phyloP scores from a whole-genome alignment of 2,888 invertebrate species.

The Eumacrocentrus americanus region DNA sequence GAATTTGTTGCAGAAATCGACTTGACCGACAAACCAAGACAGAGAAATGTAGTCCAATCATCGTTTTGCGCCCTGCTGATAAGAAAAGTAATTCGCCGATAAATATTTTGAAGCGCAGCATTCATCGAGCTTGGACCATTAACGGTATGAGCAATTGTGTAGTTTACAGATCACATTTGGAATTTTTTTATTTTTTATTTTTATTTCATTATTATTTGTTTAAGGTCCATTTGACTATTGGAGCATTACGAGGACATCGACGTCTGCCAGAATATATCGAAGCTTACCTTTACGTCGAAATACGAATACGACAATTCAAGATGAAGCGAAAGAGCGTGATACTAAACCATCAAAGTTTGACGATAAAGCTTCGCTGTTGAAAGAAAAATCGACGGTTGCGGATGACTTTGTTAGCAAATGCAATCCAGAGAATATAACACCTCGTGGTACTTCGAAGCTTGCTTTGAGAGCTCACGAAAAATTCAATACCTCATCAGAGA shows the following conservation, averaged over 20 bases:
- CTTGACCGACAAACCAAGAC: conserved; percentile 4
- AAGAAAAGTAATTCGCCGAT: conserved; percentile 66
- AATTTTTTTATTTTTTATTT: background rate
- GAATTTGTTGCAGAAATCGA: background rate
- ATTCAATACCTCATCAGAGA: too few species aligned
- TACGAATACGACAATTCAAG: conserved; percentile 18
- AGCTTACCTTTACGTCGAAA: conserved; percentile 64
- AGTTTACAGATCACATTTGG: background rate
- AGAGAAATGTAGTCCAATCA: conserved; percentile 2
- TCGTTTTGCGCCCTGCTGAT: conserved; percentile 43
- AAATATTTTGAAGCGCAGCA: conserved; percentile 71
- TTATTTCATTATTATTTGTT: conserved; percentile 12
- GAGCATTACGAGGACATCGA: conserved; percentile 54
- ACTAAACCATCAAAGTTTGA: background rate
- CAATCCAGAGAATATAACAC: too few species aligned
- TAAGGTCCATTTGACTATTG: conserved; percentile 5
- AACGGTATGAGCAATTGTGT: conserved; percentile 65
- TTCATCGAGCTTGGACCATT: conserved; percentile 75
- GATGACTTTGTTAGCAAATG: too few species aligned
- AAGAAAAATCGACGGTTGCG: background rate
- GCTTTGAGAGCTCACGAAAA: too few species aligned
- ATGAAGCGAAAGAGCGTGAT: conserved; percentile 5
- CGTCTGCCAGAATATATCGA: conserved; percentile 67
- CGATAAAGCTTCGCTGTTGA: background rate
- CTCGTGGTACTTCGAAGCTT: too few species aligned